Evolutionary conservation across 2,113 vertebrate species (phyloP), one percentile per base, ranked within the genome.

Genomic region (Hepsetus odoe): DNA sequence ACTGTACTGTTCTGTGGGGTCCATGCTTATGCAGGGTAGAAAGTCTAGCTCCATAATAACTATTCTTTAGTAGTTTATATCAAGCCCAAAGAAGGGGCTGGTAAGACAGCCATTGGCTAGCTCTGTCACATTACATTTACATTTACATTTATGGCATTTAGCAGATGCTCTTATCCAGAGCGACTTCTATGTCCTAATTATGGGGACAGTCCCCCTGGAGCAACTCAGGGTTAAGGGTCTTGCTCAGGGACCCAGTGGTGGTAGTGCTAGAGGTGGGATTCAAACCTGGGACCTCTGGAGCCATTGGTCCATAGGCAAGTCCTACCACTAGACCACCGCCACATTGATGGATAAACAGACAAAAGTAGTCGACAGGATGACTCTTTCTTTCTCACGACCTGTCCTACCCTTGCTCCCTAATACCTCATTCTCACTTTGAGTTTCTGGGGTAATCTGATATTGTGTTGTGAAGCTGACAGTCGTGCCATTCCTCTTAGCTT

Each of bases 321-420:
- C n/a, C n/a, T n/a, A n/a, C n/a, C n/a, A n/a, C n/a, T n/a, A n/a
- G n/a, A n/a, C n/a, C n/a, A n/a, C n/a, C n/a, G n/a, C n/a, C n/a
- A n/a, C n/a, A 38, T 11, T 14, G 61, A n/a, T 42, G 10, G 24
- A 74, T 28, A 66, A 69, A 59, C 28, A 53, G 5, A 51, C 38
- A 53, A 53, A 24, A 3, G 51, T 26, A 65, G 42, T 72, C 28
- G 26, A 61, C 53, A 56, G 0, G 38, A 49, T 35, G 67, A 66
- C 24, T 14, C 8, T 46, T 72, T 64, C 83, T 62, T 74, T 90
- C 85, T 82, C 84, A 65, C 85, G 89, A 89, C 89, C 87, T 72
- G 46, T 70, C 77, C 80, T 89, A 86, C 88, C 88, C 86, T 87
- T 12, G 26, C 72, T 68, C 46, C 79, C 74, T 67, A 82, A 70